phyloP scores from a whole-genome alignment of 1,140 invertebrate genomes.

The Brachionus calyciflorus region DNA sequence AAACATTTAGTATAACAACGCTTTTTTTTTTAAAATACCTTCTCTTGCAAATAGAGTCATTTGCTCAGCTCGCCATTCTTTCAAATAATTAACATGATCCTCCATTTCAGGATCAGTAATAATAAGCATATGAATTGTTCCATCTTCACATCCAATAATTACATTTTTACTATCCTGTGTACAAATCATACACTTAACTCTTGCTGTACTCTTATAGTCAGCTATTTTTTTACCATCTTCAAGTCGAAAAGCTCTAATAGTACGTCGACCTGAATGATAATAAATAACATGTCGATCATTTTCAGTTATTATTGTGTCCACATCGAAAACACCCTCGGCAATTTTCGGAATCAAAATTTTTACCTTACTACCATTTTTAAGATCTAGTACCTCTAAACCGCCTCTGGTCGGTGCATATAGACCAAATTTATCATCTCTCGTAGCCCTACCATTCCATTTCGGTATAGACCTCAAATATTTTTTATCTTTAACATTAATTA shows the following conservation, averaged over 20 bases:
- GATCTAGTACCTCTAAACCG: conserved; percentile 71
- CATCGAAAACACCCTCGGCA: conserved; percentile 92
- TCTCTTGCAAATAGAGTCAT: conserved; percentile 5
- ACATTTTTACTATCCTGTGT: conserved; percentile 68
- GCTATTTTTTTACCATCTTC: conserved; percentile 82
- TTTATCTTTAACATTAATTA: conserved; percentile 44
- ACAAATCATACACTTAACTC: conserved; percentile 76
- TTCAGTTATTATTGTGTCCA: conserved; percentile 86
- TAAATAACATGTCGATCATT: conserved; percentile 93
- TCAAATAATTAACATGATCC: conserved; percentile 38
- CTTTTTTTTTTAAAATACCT: too few species aligned
- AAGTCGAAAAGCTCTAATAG: conserved; percentile 82
- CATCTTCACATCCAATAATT: conserved; percentile 45
- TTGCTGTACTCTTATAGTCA: conserved; percentile 84
- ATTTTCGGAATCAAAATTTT: conserved; percentile 76
- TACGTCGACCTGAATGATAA: conserved; percentile 89
- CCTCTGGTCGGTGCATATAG: conserved; percentile 86
- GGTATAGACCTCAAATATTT: conserved; percentile 60
- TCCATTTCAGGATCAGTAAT: conserved; percentile 46
- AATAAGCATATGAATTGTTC: conserved; percentile 38
- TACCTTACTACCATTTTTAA: conserved; percentile 51
- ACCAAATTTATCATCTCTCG: conserved; percentile 71
- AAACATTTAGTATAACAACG: too few species aligned
- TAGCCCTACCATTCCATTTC: conserved; percentile 64
- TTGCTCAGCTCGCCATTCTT: conserved; percentile 38